These are phyloP conservation scores for Pimpla rufipes DNA, from an alignment of 2,888 invertebrate genomes.

Conservation along the genomic window DNA sequence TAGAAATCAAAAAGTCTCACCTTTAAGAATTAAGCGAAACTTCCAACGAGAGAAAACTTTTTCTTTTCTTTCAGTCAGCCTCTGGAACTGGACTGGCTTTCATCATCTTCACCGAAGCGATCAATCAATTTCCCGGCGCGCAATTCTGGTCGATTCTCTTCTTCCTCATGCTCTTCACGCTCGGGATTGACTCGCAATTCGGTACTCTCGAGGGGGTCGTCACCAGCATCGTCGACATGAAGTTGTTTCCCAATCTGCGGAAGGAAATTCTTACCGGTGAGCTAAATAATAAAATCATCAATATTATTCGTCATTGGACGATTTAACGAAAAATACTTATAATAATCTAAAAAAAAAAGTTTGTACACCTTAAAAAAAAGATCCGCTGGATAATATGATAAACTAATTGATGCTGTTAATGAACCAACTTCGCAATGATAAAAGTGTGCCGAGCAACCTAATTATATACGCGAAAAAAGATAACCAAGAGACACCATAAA, in stretches of 20 bases:
- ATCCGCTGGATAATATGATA: too few species aligned
- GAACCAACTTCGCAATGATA: too few species aligned
- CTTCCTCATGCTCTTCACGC: constrained; percentile 98
- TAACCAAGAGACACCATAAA: too few species aligned
- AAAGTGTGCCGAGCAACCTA: too few species aligned
- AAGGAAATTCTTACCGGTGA: constrained; percentile 95
- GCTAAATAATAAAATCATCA: constrained; percentile 23
- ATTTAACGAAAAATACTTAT: too few species aligned
- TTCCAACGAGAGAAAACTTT: not conserved
- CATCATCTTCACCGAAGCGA: constrained; percentile 99
- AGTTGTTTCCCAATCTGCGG: constrained; percentile 95
- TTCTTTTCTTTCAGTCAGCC: constrained; percentile 90
- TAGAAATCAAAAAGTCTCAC: not conserved
- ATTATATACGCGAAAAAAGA: too few species aligned
- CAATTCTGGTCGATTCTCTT: constrained; percentile 98
- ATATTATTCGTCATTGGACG: not conserved
- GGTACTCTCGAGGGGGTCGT: constrained; percentile 98
- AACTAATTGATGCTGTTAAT: too few species aligned
- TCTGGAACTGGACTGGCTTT: constrained; percentile 98
- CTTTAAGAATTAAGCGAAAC: not conserved
- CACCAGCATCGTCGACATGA: constrained; percentile 98
- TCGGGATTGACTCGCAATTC: constrained; percentile 98
- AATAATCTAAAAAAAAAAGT: too few species aligned
- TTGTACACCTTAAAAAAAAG: too few species aligned
- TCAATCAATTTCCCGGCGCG: constrained; percentile 98